Evolutionary conservation across 2,888 invertebrate genomes (phyloP).

Genomic region (Dynastes grantii): DNA sequence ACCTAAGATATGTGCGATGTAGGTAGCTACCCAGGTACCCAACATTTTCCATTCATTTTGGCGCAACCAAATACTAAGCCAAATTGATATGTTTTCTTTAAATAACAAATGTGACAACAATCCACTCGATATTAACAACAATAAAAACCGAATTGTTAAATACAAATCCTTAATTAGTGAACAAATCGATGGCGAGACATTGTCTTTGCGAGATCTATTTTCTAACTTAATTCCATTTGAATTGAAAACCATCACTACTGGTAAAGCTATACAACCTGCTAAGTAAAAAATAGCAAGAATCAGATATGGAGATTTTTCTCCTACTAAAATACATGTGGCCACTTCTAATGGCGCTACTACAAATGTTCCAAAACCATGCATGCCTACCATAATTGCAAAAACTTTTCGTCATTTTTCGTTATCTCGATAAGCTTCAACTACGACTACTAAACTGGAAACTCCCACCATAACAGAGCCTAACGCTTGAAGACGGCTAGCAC

Average conservation of each 20-base stretch:
- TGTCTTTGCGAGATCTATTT: too few relatives aligned
- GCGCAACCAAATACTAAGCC: neutral
- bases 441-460: neutral
- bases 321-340: neutral
- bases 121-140: neutral
- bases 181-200: neutral
- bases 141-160: neutral
- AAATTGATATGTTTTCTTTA: neutral
- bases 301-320: neutral
- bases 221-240: too few relatives aligned
- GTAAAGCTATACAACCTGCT: too few relatives aligned
- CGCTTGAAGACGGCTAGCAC: neutral
- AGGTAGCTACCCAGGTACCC: neutral
- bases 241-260: too few relatives aligned
- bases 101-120: neutral
- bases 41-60: neutral
- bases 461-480: neutral
- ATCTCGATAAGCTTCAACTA: neutral
- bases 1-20: neutral
- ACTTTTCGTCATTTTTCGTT: neutral
- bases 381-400: neutral
- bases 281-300: neutral
- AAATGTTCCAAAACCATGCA: neutral
- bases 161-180: neutral
- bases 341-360: neutral